These are phyloP conservation scores for Notothenia rossii DNA, from an alignment of 2,113 vertebrate genomes.

Conservation along the genomic window DNA sequence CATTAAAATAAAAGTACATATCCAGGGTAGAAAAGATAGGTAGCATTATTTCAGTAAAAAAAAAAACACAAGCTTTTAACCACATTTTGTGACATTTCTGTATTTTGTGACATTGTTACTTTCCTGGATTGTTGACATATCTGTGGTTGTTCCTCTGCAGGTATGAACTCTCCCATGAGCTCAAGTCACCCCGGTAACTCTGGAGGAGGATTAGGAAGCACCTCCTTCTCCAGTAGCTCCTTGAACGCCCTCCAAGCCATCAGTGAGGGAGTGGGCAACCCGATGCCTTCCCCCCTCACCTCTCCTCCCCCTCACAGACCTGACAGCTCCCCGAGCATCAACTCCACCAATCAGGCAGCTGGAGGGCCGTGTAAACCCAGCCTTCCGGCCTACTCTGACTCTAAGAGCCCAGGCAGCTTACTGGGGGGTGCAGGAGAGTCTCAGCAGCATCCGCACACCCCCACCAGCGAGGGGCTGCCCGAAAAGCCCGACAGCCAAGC, in stretches of 20 bases:
- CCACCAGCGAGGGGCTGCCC: constrained; percentile 87
- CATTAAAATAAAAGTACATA: too few species aligned
- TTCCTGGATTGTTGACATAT: background rate
- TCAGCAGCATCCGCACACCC: constrained; percentile 72
- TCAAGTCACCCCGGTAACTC: constrained; percentile 83
- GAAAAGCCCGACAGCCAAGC: constrained; percentile 92
- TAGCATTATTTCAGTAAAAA: too few species aligned
- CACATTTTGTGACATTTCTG: background rate
- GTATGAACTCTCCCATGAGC: constrained; percentile 94
- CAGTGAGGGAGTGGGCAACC: constrained; percentile 96
- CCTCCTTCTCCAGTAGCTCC: constrained; percentile 95
- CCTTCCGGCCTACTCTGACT: constrained; percentile 87
- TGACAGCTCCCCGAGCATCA: constrained; percentile 92
- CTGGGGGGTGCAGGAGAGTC: constrained; percentile 78
- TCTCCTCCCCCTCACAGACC: constrained; percentile 90
- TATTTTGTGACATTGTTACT: background rate
- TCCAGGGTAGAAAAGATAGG: too few species aligned
- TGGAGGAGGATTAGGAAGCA: constrained; percentile 77
- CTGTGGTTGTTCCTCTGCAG: constrained; percentile 74
- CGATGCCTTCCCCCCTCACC: constrained; percentile 91
- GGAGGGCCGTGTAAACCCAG: constrained; percentile 79
- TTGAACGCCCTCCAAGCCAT: constrained; percentile 98
- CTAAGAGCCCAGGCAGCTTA: constrained; percentile 89
- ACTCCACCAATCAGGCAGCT: constrained; percentile 75
- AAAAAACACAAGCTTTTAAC: background rate